Evolutionary conservation across 1,140 invertebrate species (phyloP).

Genomic region (Heterodera carotae): DNA sequence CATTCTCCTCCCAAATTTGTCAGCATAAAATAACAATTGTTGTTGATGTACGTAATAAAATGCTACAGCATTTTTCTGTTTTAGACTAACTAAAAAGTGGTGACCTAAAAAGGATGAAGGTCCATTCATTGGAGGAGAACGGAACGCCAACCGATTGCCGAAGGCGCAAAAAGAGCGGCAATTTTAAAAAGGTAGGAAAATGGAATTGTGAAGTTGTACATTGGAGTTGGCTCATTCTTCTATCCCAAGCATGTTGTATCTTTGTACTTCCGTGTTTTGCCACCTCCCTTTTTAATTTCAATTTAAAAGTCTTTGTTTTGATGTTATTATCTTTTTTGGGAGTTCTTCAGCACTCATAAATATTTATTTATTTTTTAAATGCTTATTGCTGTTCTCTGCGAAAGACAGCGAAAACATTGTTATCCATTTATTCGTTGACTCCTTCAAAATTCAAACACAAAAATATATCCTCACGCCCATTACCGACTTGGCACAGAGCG

Average conservation of each 20-base stretch:
- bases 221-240: too few relatives aligned
- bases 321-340: too few relatives aligned
- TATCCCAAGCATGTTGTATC: too few relatives aligned
- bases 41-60: background rate
- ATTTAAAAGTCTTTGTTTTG: too few relatives aligned
- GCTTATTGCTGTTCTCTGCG: too few relatives aligned
- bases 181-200: conserved; percentile 4
- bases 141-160: background rate
- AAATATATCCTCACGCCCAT: background rate
- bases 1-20: background rate
- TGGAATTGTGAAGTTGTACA: too few relatives aligned
- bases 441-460: background rate
- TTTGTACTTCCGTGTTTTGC: too few relatives aligned
- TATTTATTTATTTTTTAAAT: too few relatives aligned
- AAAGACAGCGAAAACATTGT: too few relatives aligned
- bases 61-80: background rate
- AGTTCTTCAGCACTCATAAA: too few relatives aligned
- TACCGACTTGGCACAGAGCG: background rate
- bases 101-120: background rate
- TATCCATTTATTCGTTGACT: conserved; percentile 6
- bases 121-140: background rate
- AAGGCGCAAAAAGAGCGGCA: background rate
- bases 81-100: background rate
- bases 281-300: too few relatives aligned
- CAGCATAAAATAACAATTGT: background rate